Evolutionary conservation across 2,797 vertebrate species (phyloP), one percentile per base, ranked within the genome.

Genomic region (Gila robusta): DNA sequence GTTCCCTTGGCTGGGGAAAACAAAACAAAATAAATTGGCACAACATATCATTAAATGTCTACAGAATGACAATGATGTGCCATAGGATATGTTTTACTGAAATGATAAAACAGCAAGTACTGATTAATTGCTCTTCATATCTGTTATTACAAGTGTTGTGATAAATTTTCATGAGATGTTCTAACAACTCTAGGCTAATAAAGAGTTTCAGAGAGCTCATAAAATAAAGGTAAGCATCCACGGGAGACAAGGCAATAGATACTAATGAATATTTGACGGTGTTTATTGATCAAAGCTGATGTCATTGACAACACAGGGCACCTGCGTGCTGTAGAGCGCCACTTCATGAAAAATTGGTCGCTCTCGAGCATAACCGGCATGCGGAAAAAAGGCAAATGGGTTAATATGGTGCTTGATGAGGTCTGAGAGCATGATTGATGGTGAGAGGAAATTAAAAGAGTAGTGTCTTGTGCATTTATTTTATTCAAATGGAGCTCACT

Each of bases 1-100:
- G 37, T 44, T 86, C 85, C 82, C 81, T 76, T 87, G 73, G 82
- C 83, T 87, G 81, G 67, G 66, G 70, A 67, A 85, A 87, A 87
- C 78, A 56, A 84, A 86, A 54, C 67, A 86, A 69, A 66, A 82
- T 16, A 54, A 35, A 86, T 74, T 54, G 79, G 49, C 71, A 19
- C n/a, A 78, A 69, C 62, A 59, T 59, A 86, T 82, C 47, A 47
- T 70, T 70, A 74, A 81, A 64, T 67, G 49, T 62, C 28, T n/a
- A 64, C 52, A 71, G 78, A 41, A 71, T 56, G 69, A 81, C 39
- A 52, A 64, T 37, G 74, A 76, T 52, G 26, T 54, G 23, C 76
- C 47, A 64, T 47, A 66, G 80, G 66, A 71, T 83, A 81, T 71
- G 26, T 82, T 74, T 82, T 49, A 59, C 44, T 16, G 52, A 52